Base-by-base conservation (phyloP, 64 coral and sea anemone genomes). In the Actinia equina region DNA sequence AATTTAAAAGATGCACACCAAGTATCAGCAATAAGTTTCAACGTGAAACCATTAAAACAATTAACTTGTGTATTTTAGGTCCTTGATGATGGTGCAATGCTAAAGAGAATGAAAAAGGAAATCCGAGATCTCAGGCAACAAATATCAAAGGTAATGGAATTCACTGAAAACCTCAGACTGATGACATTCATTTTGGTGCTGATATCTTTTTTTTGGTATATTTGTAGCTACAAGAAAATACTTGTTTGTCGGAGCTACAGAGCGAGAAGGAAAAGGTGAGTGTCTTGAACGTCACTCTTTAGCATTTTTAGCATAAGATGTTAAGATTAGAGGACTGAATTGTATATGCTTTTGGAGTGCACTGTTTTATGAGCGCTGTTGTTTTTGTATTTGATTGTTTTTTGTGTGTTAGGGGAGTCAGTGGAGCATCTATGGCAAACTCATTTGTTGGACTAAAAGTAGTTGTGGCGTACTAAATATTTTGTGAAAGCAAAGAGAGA, bases 21-120 rank as follows among this genome's bases (percentile, higher is more conserved):
- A 54, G 52, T 54, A 54, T 54, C 52, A 54, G 6, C 52, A 0
- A 54, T 0, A 54, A 12, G 52, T 54, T 54, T 54, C 52, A 54
- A 8, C 12, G 6, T 54, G 6, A 54, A 63, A 19, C 18, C 18
- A 17, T 63, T 17, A 63, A 63, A 20, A 20, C 17, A 19, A 63
- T n/a, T n/a, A n/a, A 20, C 60, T 20, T 63, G 18, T 65, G n/a
- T 23, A 9, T 65, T 25, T 65, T 65, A 91, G 89, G 89, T 91
- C 23, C 58, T 91, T 22, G 89, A 91, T 91, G 89, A 91, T 37
- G 89, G 83, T 54, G 79, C 89, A 16, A 52, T 91, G 25, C 41
- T 91, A 10, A 91, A 91, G 25, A 69, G 84, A 22, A 85, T 85
- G 52, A 54, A 84, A 12, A 85, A 86, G 20, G 70, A 91, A 44